Percentiles rank a stretch among this genome's conserved stretches.
Conservation (phyloP, 92 coral and sea anemone species). For the Heliopora coerulea region DNA sequence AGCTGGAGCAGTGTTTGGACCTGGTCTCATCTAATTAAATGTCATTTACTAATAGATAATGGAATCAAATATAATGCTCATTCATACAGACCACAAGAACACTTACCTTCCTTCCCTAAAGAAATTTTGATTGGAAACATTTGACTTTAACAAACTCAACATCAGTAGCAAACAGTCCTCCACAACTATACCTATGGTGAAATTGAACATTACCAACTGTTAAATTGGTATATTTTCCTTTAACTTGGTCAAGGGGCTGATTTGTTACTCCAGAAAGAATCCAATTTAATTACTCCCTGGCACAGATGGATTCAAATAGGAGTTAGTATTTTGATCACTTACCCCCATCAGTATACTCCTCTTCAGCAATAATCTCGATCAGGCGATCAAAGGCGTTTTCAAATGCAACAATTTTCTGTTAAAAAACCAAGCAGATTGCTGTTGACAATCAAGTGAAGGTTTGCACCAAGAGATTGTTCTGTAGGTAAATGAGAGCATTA, state of each 20-base stretch:
- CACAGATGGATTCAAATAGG: neutral
- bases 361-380: constrained; percentile 93
- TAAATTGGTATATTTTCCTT: too few relatives aligned
- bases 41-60: too few relatives aligned
- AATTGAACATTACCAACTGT: too few relatives aligned
- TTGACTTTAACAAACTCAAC: constrained; percentile 80
- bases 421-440: neutral
- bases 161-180: constrained; percentile 88
- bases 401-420: constrained; percentile 97
- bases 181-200: constrained; percentile 76
- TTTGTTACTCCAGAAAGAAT: too few relatives aligned
- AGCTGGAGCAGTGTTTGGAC: too few relatives aligned
- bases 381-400: constrained; percentile 98
- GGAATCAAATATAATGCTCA: too few relatives aligned
- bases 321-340: neutral
- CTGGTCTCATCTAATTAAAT: too few relatives aligned
- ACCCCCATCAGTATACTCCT: constrained; percentile 98
- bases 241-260: too few relatives aligned
- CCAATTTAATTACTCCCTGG: neutral
- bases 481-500: too few relatives aligned
- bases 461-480: too few relatives aligned
- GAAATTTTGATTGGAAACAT: constrained; percentile 97
- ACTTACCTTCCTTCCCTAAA: constrained; percentile 97
- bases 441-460: too few relatives aligned
- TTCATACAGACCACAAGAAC: too few relatives aligned